Base-by-base conservation (phyloP, 1,140 invertebrate genomes). In the Chrysopa pallens region DNA sequence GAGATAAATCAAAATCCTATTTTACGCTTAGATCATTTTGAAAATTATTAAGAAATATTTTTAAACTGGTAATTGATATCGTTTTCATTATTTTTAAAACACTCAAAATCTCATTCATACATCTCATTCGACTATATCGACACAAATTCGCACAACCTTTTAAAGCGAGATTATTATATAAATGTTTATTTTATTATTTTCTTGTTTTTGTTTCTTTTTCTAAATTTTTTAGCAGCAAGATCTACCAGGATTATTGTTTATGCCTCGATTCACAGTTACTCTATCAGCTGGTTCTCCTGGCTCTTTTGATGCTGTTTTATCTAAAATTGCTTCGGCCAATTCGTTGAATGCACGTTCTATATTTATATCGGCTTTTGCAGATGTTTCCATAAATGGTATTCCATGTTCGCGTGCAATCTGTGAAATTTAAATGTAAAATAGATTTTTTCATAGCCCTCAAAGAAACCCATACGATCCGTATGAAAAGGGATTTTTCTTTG, bases 361-460 rank as follows among this genome's bases (percentile, higher is more conserved):
- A 65, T 98, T 98, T 55, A 95, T 87, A 56, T 95, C 93, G 43
- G 89, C 85, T 66, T 98, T 98, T 33, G 95, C 95, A 51, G 92
- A 96, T 14, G 95, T 98, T 71, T 98, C 95, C 79, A 98, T 84
- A 70, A 98, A 98, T 58, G 88, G 80, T 50, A 98, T 95, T 48
- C 88, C 78, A 70, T 98, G 92, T 65, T 98, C 92, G 58, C 87
- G 69, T n/a, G 93, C 94, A 72, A 98, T 90, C 81, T 94, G 61
- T 40, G 54, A 50, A 42, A 45, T 43, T 36, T 45, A 41, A n/a
- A n/a, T n/a, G n/a, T n/a, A n/a, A n/a, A n/a, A n/a, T n/a, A n/a
- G n/a, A n/a, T n/a, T n/a, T n/a, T n/a, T n/a, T n/a, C n/a, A n/a
- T n/a, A n/a, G n/a, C n/a, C n/a, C n/a, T n/a, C n/a, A n/a, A n/a